Conservation (phyloP, 2,888 invertebrate genomes). For the Dasysyrphus tricinctus region DNA sequence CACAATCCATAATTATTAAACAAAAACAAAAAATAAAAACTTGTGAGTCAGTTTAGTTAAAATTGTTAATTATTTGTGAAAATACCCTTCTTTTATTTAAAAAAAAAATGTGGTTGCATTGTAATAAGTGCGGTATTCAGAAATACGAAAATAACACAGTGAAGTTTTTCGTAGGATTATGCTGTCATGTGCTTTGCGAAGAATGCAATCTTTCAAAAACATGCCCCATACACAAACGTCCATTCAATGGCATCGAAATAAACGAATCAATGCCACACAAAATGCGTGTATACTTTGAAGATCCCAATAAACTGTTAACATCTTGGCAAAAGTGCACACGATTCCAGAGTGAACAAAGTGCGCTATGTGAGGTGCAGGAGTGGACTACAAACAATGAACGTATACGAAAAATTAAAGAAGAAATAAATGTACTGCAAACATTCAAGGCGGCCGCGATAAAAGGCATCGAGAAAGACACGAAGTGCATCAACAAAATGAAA, state of each 20-base stretch:
- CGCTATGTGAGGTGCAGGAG: constrained; percentile 3
- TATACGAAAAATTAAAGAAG: constrained; percentile 30
- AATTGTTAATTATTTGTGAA: not conserved
- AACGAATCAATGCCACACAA: constrained; percentile 48
- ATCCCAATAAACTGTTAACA: constrained; percentile 37
- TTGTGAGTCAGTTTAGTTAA: not conserved
- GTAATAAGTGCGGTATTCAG: constrained; percentile 59
- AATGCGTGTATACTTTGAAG: constrained; percentile 31
- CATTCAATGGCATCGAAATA: constrained; percentile 40
- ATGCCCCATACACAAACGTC: constrained; percentile 55
- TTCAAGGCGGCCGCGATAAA: not conserved
- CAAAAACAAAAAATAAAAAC: not conserved
- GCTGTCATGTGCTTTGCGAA: constrained; percentile 56
- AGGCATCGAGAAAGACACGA: constrained; percentile 19
- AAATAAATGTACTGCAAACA: constrained; percentile 38
- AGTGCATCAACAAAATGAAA: constrained; percentile 55
- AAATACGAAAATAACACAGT: not conserved
- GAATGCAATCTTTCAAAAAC: constrained; percentile 27
- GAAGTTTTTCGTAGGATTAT: constrained; percentile 42
- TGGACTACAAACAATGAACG: not conserved
- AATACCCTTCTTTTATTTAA: not conserved
- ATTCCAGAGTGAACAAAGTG: constrained; percentile 57
- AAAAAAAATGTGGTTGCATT: constrained; percentile 59
- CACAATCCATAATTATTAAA: not conserved
- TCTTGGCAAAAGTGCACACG: constrained; percentile 53